Evolutionary conservation across 2,113 vertebrate species (phyloP).

Genomic region (Acinonyx jubatus): DNA sequence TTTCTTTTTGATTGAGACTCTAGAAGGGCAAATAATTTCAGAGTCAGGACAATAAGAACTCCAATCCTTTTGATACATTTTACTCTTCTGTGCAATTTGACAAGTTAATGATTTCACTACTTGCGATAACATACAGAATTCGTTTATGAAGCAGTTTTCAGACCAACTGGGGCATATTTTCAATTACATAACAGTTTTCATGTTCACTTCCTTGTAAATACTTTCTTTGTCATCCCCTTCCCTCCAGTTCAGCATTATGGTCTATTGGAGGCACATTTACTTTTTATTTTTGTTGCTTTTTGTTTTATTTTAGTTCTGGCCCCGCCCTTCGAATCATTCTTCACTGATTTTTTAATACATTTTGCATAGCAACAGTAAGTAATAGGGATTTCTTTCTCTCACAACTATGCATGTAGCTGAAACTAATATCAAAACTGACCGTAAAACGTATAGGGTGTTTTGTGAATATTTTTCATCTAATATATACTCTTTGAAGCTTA

Average conservation of each 20-base stretch:
- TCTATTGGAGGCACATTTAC: slow-evolving; percentile 24
- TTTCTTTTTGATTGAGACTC: not conserved
- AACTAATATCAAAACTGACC: slow-evolving; percentile 54
- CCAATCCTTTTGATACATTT: not conserved
- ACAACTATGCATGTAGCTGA: slow-evolving; percentile 61
- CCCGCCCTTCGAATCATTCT: slow-evolving; percentile 87
- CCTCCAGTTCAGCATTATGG: not conserved
- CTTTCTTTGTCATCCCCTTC: not conserved
- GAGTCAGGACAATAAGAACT: not conserved
- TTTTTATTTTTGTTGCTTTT: slow-evolving; percentile 74
- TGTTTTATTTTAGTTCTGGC: slow-evolving; percentile 86
- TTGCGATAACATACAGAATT: not conserved
- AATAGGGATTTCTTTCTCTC: slow-evolving; percentile 74
- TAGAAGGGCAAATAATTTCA: not conserved
- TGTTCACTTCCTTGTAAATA: not conserved
- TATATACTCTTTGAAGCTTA: slow-evolving; percentile 16
- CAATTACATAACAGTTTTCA: not conserved
- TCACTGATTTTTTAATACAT: slow-evolving; percentile 84
- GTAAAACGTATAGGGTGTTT: slow-evolving; percentile 44
- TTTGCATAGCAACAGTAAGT: slow-evolving; percentile 88
- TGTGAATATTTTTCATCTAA: slow-evolving; percentile 16
- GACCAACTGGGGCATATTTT: not conserved
- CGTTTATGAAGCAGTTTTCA: not conserved
- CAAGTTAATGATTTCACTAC: not conserved
- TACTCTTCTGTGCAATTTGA: not conserved